Base-by-base conservation (phyloP, 2,797 vertebrate species). In the Eulemur rubriventer region DNA sequence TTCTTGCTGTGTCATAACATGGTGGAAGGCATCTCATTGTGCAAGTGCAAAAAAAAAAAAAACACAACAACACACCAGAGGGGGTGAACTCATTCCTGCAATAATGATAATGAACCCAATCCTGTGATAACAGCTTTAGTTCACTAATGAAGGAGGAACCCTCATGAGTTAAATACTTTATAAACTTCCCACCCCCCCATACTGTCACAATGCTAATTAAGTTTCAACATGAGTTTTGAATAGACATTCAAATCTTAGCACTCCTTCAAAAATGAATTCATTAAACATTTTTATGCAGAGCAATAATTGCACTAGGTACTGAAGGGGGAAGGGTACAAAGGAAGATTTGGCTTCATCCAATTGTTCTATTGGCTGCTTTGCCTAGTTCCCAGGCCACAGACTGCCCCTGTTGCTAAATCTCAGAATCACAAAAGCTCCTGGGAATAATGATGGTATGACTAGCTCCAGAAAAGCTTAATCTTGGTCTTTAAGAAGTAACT, bases 221-320 rank as follows among this genome's bases (percentile, higher is more conserved):
- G 76, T 61, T 75, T 91, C 30, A 91, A 24, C 10, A 20, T n/a
- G 52, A 69, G 18, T 81, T 81, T 90, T 86, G 8, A 52, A 43
- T 43, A 43, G 7, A 57, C 33, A 67, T 90, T 90, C n/a, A 89
- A 83, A 46, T 2, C 26, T 33, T 24, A 46, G 8, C 8, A 81
- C n/a, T 24, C 57, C 55, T 92, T 89, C 38, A 57, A 76, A 92
- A 92, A 91, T 73, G 14, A 91, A 59, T 92, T 84, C 24, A 84
- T 65, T 76, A 78, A 94, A 82, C 9, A 57, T 73, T 18, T 86
- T 89, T 91, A 61, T 55, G 7, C 33, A 76, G 26, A 75, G 9
- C 6, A 92, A 85, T 67, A 20, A 72, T 26, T 89, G 10, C 11
- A 65, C 20, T 59, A 65, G 22, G 84, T 8, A 69, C 50, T 82